Evolutionary conservation across 2,888 invertebrate genomes (phyloP).

Genomic region (Dugesia japonica): DNA sequence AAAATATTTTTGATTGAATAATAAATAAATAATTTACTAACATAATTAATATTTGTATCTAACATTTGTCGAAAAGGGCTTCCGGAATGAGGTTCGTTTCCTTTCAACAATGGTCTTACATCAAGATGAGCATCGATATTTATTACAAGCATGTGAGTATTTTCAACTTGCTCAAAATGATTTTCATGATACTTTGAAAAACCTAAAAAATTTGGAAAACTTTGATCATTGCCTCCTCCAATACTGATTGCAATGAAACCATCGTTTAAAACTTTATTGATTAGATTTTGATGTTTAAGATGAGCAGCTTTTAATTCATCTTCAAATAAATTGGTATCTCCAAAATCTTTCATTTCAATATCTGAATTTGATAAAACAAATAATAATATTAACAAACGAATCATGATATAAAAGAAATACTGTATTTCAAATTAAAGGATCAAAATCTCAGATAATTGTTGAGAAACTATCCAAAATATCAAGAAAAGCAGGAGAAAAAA

Average conservation of each 20-base stretch:
- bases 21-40: too few relatives aligned
- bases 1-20: too few relatives aligned
- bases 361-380: background rate
- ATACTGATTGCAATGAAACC: conserved; percentile 27
- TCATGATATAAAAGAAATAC: too few relatives aligned
- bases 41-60: background rate
- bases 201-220: conserved; percentile 29
- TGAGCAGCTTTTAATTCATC: conserved; percentile 27
- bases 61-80: conserved; percentile 28
- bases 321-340: background rate
- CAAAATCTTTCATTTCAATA: conserved; percentile 27
- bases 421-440: too few relatives aligned
- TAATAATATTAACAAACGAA: background rate
- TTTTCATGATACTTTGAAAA: conserved; percentile 12
- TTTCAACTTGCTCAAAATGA: background rate
- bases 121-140: conserved; percentile 35
- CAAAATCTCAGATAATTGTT: too few relatives aligned
- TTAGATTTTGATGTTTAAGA: conserved; percentile 17
- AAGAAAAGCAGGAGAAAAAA: background rate
- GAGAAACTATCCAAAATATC: background rate
- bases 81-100: conserved; percentile 28
- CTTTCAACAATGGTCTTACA: conserved; percentile 25
- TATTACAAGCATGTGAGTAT: conserved; percentile 21
- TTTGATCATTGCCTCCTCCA: conserved; percentile 34
- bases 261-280: background rate